Evolutionary conservation across 2,113 vertebrate genomes (phyloP).

Genomic region (Eulemur rufifrons): DNA sequence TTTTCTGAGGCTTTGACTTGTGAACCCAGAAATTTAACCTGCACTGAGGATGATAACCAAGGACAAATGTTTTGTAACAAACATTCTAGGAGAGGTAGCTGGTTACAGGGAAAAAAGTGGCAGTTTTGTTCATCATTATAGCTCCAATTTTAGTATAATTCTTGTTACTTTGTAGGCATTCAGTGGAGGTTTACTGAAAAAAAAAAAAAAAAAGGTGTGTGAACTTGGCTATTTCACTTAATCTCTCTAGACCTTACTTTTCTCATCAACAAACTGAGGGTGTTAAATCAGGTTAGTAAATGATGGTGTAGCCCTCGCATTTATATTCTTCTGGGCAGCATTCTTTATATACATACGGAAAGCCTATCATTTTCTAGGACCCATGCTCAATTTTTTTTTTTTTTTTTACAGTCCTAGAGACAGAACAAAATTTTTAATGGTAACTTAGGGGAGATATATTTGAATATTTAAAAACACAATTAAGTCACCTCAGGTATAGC

Average conservation of each 20-base stretch:
- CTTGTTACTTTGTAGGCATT: not conserved
- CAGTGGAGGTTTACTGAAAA: not conserved
- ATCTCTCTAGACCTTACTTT: not conserved
- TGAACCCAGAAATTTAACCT: not conserved
- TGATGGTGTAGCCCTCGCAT: not conserved
- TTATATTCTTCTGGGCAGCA: not conserved
- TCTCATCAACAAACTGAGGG: not conserved
- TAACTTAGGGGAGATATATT: not conserved
- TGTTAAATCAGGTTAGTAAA: not conserved
- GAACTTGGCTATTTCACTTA: not conserved
- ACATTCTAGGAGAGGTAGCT: not conserved
- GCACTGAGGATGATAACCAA: not conserved
- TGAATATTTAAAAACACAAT: not conserved
- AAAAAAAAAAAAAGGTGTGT: not conserved
- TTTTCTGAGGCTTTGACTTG: conserved; percentile 11
- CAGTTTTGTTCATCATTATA: not conserved
- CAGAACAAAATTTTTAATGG: not conserved
- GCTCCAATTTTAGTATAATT: not conserved
- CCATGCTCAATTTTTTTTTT: not conserved
- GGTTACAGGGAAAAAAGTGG: not conserved
- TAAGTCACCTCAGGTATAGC: not conserved
- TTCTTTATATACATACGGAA: not conserved
- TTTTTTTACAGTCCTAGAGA: too few species aligned
- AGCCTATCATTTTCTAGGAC: not conserved
- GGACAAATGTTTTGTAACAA: not conserved